A percentile compares a stretch with the other conserved stretches of the same genome.
These are phyloP conservation scores for Megatriorchis doriae DNA, from an alignment of 2,113 vertebrate genomes.

Conservation along the genomic window DNA sequence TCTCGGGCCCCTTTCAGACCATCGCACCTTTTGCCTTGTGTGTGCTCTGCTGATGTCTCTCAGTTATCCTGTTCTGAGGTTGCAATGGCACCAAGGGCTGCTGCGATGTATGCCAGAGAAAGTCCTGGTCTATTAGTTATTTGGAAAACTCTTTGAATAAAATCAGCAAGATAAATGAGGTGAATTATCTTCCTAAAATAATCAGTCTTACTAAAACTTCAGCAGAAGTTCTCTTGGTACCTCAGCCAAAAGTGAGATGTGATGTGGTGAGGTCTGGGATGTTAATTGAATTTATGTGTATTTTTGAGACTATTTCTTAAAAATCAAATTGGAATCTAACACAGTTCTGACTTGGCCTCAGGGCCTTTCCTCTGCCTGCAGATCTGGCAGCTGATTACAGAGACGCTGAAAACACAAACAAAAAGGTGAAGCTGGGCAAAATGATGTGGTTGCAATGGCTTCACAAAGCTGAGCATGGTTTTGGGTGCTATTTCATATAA, in stretches of 20 bases:
- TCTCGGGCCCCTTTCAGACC: neutral
- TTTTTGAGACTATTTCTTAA: neutral
- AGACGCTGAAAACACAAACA: neutral
- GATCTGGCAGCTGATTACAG: neutral
- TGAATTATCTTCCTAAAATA: neutral
- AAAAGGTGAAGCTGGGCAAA: neutral
- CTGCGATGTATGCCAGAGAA: neutral
- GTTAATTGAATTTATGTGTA: neutral
- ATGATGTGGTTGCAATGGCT: neutral
- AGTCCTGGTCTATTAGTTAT: neutral
- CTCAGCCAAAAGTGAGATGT: neutral
- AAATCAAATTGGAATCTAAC: neutral
- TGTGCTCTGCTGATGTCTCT: neutral
- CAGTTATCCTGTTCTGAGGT: neutral
- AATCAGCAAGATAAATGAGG: neutral
- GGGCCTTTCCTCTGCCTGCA: neutral
- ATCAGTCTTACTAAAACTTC: neutral
- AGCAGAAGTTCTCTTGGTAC: neutral
- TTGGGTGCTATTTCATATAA: neutral
- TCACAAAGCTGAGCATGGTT: neutral
- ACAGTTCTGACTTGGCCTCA: neutral
- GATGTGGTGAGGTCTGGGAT: neutral
- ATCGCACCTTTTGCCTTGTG: fast-evolving
- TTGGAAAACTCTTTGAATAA: neutral
- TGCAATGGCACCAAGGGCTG: neutral